Percentiles rank a stretch among this genome's conserved stretches.
phyloP scores from a whole-genome alignment of 2,113 vertebrate genomes.

The Lynx canadensis region DNA sequence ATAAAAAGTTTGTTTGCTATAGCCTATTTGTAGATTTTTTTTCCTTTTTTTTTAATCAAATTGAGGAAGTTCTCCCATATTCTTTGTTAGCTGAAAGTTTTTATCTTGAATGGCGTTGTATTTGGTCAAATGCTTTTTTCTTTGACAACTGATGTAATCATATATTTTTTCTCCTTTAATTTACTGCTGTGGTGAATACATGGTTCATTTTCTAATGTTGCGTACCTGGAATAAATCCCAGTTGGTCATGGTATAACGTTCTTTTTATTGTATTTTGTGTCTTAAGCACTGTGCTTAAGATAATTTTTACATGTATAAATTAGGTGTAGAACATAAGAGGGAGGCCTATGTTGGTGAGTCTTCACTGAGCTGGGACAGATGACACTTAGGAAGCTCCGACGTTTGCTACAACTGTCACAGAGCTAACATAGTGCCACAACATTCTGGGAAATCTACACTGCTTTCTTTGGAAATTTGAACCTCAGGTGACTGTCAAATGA shows the following conservation, averaged over 20 bases:
- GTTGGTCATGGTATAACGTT: not conserved
- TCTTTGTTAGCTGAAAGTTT: not conserved
- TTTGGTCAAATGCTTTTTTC: not conserved
- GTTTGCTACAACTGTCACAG: slow-evolving; percentile 9
- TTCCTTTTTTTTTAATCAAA: not conserved
- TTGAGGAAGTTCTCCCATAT: not conserved
- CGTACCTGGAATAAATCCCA: not conserved
- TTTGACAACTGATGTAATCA: not conserved
- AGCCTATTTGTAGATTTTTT: not conserved
- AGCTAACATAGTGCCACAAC: fast-evolving
- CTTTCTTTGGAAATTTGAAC: not conserved
- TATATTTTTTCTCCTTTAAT: not conserved
- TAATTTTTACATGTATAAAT: not conserved
- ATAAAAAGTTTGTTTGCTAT: not conserved
- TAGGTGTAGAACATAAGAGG: not conserved
- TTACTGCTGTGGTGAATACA: not conserved
- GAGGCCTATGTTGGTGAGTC: not conserved
- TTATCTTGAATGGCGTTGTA: not conserved
- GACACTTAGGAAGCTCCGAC: not conserved
- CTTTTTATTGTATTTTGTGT: not conserved
- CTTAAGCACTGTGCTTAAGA: not conserved
- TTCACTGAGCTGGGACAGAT: not conserved
- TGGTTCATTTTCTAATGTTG: not conserved
- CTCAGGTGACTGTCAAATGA: not conserved
- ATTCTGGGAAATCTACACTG: not conserved